Percentiles rank a stretch among this genome's conserved stretches.
These are phyloP conservation scores for Trachelus stipa DNA, from an alignment of 2,888 invertebrate genomes.

Conservation along the genomic window DNA sequence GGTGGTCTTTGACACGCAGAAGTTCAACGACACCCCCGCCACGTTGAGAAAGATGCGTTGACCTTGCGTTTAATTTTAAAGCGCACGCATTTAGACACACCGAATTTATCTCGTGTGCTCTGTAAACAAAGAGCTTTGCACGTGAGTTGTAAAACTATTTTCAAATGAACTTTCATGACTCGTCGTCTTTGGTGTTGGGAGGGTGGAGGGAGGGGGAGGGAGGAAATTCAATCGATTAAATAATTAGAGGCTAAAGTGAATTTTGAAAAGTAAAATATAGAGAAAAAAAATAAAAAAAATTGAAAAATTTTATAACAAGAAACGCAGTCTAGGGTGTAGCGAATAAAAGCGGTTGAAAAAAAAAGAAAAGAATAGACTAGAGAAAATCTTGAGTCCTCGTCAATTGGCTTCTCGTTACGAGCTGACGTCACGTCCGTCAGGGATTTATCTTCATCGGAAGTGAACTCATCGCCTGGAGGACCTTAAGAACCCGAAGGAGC, in stretches of 20 bases:
- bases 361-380: background rate
- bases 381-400: background rate
- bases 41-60: constrained; percentile 24
- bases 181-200: no score
- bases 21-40: constrained; percentile 7
- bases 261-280: no score
- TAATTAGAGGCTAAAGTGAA: no score
- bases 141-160: background rate
- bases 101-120: background rate
- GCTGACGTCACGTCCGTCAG: background rate
- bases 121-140: constrained; percentile 40
- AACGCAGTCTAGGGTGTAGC: background rate
- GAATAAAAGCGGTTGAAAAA: background rate
- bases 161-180: background rate
- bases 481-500: background rate
- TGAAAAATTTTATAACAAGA: background rate
- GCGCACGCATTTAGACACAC: constrained; percentile 14
- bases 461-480: background rate
- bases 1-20: background rate
- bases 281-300: background rate
- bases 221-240: no score
- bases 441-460: background rate
- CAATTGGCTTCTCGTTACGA: background rate
- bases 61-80: constrained; percentile 39
- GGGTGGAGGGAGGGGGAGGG: fast-evolving